Base-by-base conservation (phyloP, 2,113 vertebrate genomes). In the Amblyopsis rosae region DNA sequence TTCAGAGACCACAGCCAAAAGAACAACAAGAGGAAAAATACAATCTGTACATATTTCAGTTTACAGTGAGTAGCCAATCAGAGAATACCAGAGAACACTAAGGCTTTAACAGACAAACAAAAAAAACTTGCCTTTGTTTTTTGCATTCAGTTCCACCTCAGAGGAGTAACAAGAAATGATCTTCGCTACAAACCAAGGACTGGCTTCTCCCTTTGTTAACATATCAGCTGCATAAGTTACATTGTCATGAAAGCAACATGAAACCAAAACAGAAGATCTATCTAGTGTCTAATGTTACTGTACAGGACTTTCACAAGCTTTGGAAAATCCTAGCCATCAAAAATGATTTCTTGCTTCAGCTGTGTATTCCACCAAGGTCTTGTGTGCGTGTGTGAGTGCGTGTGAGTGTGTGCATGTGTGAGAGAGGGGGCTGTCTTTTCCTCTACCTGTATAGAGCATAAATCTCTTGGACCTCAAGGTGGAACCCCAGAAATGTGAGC, bases 11-110 rank as follows among this genome's bases (percentile, higher is more conserved):
- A 97, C 94, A 93, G 90, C 89, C 93, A 94, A 86, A 88, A 83
- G 70, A 88, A 86, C 82, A 73, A 87, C 71, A 64, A 80, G 77
- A 85, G 74, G 83, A 76, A 94, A 95, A 83, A 86, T 81, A 84
- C 79, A 88, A 84, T 88, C 94, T 98, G 95, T 99, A 98, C 96
- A 98, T 89, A 93, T 92, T 90, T 92, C 93, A 80, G 94, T 95
- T 95, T 98, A 96, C 95, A 97, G 94, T 94, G 93, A 92, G 91
- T 94, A 95, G 93, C 91, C 93, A 95, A 77, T 93, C 77, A 64
- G 67, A 79, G 92, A 94, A 89, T 86, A 94, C 92, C 92, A 93
- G 87, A 88, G 79, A 80, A 89, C 86, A 90, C 87, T 90, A 90
- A 92, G 95, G 96, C 94, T 94, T 87, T 92, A 93, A 91, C 92